Base-by-base conservation (phyloP, 2,797 vertebrate genomes). In the Merluccius polli region DNA sequence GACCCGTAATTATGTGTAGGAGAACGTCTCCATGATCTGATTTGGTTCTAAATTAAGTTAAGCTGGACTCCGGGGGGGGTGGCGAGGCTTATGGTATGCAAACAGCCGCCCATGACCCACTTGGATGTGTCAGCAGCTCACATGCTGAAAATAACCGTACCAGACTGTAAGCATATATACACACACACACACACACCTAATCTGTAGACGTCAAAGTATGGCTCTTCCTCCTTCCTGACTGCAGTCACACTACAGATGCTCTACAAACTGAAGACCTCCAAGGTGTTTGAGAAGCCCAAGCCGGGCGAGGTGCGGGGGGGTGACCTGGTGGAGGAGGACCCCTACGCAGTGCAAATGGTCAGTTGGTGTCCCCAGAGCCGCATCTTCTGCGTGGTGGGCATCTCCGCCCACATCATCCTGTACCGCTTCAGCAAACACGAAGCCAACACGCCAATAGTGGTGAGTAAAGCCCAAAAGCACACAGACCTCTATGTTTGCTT, bases 171-270 rank as follows among this genome's bases (percentile, higher is more conserved):
- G 48, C 18, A 15, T 59, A 59, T 41, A 10, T 36, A 13, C 44
- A n/a, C 48, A 59, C 48, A 52, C 48, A 52, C 48, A 52, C 48
- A n/a, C 48, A n/a, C 36, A 7, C 11, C 36, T 38, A 9, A 9
- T 38, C 36, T 8, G 36, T 38, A 12, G 36, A 38, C 21, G 48
- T 59, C 48, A 59, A 15, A 59, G 48, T 63, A 27, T 27, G 59
- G 59, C 36, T 32, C 31, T 33, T 10, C 29, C 63, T 38, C 48
- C 24, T 35, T 31, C 76, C 48, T 4, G 41, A 15, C 5, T 12
- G 48, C 83, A 99, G 98, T 98, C 91, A 98, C 96, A 75, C 92
- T 99, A n/a, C 97, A 99, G 94, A 98, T 99, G 96, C 89, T 99
- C 79, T 99, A 99, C 91, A 99, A 97, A 88, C 87, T 99, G 86